A percentile compares a stretch with the other conserved stretches of the same genome.
Conservation (phyloP, 1,140 invertebrate genomes). For the Cherax destructor region DNA sequence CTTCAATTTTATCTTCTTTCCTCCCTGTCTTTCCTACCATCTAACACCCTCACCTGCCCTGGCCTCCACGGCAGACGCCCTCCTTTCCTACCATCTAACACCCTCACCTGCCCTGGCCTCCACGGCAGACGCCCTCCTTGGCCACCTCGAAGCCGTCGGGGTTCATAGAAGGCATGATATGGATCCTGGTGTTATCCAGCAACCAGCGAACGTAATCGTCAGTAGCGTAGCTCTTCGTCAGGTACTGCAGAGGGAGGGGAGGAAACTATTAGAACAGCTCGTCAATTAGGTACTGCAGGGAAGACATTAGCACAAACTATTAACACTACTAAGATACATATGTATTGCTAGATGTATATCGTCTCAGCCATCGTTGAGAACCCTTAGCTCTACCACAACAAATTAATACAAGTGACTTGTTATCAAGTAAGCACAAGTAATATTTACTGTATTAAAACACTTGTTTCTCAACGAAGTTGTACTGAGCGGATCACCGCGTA, state of each 20-base stretch:
- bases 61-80: background rate
- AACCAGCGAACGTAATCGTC: slow-evolving; percentile 90
- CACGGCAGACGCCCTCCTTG: slow-evolving; percentile 90
- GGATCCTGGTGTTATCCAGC: slow-evolving; percentile 91
- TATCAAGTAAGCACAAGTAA: too few relatives aligned
- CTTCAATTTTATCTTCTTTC: background rate
- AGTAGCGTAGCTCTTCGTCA: slow-evolving; percentile 87
- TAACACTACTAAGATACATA: too few relatives aligned
- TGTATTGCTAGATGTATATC: too few relatives aligned
- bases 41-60: background rate
- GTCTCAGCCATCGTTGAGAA: too few relatives aligned
- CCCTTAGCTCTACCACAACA: too few relatives aligned
- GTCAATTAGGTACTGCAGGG: too few relatives aligned
- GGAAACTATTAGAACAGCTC: too few relatives aligned
- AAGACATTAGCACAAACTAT: too few relatives aligned
- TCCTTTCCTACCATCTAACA: background rate
- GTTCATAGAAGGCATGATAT: slow-evolving; percentile 94
- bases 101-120: slow-evolving; percentile 86
- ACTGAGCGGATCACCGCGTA: too few relatives aligned
- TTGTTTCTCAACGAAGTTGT: too few relatives aligned
- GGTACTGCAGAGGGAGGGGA: slow-evolving; percentile 79
- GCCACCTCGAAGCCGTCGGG: slow-evolving; percentile 92
- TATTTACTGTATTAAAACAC: too few relatives aligned
- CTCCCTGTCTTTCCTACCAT: background rate
- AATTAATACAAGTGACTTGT: too few relatives aligned